Base-by-base conservation (phyloP, 2,797 vertebrate species). In the Cephalopachus bancanus region DNA sequence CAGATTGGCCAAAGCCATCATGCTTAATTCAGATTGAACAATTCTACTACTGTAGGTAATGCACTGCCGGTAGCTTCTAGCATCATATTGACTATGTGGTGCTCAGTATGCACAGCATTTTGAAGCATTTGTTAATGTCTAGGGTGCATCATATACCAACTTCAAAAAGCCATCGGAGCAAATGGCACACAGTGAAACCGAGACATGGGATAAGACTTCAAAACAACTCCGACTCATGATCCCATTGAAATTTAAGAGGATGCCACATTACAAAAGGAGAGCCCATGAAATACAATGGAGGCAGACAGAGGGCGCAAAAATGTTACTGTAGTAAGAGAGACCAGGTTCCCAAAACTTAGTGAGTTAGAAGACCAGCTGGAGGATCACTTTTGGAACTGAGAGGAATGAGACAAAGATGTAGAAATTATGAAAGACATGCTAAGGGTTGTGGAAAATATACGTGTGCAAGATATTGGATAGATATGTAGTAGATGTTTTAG, bases 381-480 rank as follows among this genome's bases (percentile, higher is more conserved):
- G 24, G 16, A 5, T 17, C 22, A 1, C 49, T 28, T 62, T 51
- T 33, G 80, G 75, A 83, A 55, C 65, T 0, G 14, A 44, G 33
- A 65, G 19, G 37, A 60, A 22, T 22, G 19, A 92, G 65, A 76
- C 33, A 60, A 69, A 33, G 22, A 24, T 55, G 33, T 28, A 51
- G 17, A 14, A 67, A 22, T 26, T 10, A 6, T 9, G 22, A 83
- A 76, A 20, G 37, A 19, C 51, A 74, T 91, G 37, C 75, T 65
- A 10, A 55, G 75, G 49, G 15, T 10, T 1, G 0, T 51, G 33
- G 62, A 9, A 49, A 14, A 1, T 76, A 15, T 6, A 6, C 7
- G 19, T 5, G 44, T 8, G 10, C 19, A 51, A 60, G 64, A 22
- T 5, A 6, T 57, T 10, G 6, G 49, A 3, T 16, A 12, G n/a